These are phyloP conservation scores for Hydrophis major DNA, from an alignment of 2,797 vertebrate genomes.

Conservation along the genomic window DNA sequence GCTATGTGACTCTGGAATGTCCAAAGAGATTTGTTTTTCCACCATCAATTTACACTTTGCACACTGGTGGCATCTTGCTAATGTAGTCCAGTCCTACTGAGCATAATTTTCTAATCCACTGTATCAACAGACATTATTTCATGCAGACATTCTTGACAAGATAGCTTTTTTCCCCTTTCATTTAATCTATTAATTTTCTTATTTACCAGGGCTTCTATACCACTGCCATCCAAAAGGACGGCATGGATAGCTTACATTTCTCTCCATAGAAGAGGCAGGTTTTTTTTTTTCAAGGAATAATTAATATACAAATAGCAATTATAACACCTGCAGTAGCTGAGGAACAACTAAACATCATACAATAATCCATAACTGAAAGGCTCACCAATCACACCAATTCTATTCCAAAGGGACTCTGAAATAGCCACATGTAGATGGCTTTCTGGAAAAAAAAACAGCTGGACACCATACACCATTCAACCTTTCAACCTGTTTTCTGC, in stretches of 20 bases:
- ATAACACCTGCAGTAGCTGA: background rate
- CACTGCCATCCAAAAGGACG: background rate
- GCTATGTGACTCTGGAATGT: conserved; percentile 63
- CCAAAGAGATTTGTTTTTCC: conserved; percentile 64
- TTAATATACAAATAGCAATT: background rate
- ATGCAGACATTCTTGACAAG: conserved; percentile 54
- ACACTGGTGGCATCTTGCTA: conserved; percentile 65
- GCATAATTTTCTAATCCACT: conserved; percentile 67
- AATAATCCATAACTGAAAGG: background rate
- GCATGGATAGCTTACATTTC: background rate
- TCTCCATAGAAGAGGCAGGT: background rate
- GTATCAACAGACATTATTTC: conserved; percentile 59
- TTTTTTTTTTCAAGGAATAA: background rate
- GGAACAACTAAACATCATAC: background rate
- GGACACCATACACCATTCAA: background rate
- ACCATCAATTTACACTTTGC: conserved; percentile 55
- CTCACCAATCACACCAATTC: background rate
- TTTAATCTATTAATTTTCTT: background rate
- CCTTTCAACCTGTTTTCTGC: background rate
- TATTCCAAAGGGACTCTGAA: background rate
- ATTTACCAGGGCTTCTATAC: background rate
- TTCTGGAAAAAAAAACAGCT: background rate
- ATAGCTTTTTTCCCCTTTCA: conserved; percentile 33
- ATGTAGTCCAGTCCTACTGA: conserved; percentile 59
- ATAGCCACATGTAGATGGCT: background rate